phyloP scores from a whole-genome alignment of 1,140 invertebrate species.

The Heliconius eleuchia region DNA sequence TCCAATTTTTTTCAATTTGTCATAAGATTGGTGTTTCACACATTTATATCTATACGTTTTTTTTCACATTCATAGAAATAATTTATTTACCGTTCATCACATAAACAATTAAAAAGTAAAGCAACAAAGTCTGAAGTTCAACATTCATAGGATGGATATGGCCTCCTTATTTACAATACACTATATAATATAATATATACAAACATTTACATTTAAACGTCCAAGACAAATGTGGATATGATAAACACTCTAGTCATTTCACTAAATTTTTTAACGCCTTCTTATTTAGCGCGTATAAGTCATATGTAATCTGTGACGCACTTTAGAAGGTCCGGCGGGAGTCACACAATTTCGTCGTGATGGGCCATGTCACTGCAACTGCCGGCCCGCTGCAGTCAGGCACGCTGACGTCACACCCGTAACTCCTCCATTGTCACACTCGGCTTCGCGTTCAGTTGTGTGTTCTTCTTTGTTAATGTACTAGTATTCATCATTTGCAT shows the following conservation, averaged over 20 bases:
- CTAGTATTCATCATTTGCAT: conserved; percentile 86
- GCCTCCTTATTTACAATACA: conserved; percentile 56
- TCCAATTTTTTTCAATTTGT: not conserved
- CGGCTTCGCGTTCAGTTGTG: conserved; percentile 83
- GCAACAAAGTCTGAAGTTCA: not conserved
- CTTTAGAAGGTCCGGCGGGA: conserved; percentile 77
- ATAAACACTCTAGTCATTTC: conserved; percentile 25
- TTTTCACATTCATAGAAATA: not conserved
- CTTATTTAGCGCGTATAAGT: conserved; percentile 39
- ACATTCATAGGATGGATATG: conserved; percentile 70
- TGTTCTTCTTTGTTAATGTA: conserved; percentile 86
- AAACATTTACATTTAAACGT: conserved; percentile 56
- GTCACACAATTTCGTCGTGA: conserved; percentile 81
- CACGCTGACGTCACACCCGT: conserved; percentile 88
- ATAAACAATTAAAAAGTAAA: not conserved
- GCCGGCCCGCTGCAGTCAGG: conserved; percentile 80
- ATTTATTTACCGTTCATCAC: not conserved
- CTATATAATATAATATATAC: conserved; percentile 52
- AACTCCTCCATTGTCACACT: conserved; percentile 89
- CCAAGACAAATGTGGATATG: conserved; percentile 39
- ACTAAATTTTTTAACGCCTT: conserved; percentile 36
- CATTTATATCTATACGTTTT: not conserved
- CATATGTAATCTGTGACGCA: conserved; percentile 69
- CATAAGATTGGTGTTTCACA: conserved; percentile 24
- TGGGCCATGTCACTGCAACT: conserved; percentile 79